phyloP scores from a whole-genome alignment of 1,140 invertebrate genomes.

The Euura saliciscinereae region DNA sequence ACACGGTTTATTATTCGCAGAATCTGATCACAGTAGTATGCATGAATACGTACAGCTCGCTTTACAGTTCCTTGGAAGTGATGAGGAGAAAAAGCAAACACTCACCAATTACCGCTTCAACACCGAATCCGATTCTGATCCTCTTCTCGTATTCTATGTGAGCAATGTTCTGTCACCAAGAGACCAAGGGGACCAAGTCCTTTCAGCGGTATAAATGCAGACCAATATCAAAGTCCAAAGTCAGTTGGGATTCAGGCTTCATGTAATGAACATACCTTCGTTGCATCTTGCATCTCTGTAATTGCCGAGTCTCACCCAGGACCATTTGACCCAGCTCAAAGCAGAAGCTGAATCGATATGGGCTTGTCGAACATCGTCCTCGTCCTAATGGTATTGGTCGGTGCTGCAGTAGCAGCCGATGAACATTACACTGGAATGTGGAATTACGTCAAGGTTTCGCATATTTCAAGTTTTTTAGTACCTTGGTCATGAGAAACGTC shows the following conservation, averaged over 20 bases:
- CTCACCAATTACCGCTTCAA: too few species aligned
- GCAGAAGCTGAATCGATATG: not conserved
- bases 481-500: not conserved
- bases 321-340: not conserved
- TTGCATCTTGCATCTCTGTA: not conserved
- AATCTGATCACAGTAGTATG: too few species aligned
- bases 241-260: not conserved
- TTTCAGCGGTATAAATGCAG: not conserved
- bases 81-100: too few species aligned
- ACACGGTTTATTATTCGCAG: too few species aligned
- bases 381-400: constrained; percentile 5
- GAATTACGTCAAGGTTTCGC: constrained; percentile 20
- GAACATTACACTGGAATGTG: constrained; percentile 34
- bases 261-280: not conserved
- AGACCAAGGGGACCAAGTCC: not conserved
- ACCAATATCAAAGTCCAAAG: not conserved
- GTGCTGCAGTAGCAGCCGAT: constrained; percentile 10
- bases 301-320: not conserved
- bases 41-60: too few species aligned
- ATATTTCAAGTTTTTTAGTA: not conserved
- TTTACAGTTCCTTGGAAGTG: too few species aligned
- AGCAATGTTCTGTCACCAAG: not conserved
- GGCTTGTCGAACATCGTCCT: not conserved
- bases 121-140: not conserved
- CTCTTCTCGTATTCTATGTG: not conserved